Conservation (phyloP, 2,113 vertebrate genomes). For the Donacobius atricapilla region DNA sequence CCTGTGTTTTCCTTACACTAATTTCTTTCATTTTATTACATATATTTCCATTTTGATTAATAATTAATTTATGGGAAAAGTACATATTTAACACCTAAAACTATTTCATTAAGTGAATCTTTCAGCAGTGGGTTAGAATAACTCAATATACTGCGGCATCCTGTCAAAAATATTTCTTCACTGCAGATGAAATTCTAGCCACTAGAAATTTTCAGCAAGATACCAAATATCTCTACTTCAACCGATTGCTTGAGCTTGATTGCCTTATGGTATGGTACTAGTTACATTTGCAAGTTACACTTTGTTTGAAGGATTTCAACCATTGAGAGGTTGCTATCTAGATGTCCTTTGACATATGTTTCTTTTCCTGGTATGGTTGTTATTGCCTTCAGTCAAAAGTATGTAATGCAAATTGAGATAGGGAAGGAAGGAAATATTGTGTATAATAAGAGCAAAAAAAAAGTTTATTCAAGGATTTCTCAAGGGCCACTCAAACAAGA, state of each 20-base stretch:
- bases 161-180: background rate
- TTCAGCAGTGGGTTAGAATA: background rate
- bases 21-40: background rate
- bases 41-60: background rate
- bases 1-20: background rate
- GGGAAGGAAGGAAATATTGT: background rate
- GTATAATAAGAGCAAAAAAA: constrained; percentile 2
- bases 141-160: background rate
- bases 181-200: background rate
- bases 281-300: background rate
- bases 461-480: background rate
- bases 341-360: background rate
- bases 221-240: background rate
- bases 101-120: background rate
- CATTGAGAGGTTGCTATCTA: background rate
- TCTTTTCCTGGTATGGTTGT: background rate
- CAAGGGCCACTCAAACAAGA: background rate
- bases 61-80: background rate
- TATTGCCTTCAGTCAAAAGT: constrained; percentile 8
- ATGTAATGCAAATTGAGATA: background rate
- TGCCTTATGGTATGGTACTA: background rate
- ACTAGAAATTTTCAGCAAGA: background rate
- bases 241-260: background rate
- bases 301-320: background rate
- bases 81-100: background rate